phyloP scores from a whole-genome alignment of 2,888 invertebrate genomes.

The Dyspetes luteomarginatus region DNA sequence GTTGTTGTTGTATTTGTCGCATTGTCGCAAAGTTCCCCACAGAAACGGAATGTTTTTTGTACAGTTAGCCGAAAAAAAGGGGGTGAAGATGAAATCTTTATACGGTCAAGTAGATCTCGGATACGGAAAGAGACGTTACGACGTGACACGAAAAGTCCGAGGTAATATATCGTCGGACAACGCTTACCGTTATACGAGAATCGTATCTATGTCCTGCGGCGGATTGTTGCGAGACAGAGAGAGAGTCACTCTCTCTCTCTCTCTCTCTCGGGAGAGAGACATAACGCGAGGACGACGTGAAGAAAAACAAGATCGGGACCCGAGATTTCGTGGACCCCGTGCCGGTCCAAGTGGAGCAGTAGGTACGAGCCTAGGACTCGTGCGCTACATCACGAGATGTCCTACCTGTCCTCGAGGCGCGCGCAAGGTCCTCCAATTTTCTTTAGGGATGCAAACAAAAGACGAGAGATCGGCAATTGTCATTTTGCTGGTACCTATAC shows the following conservation, averaged over 20 bases:
- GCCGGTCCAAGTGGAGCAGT: slow-evolving; percentile 65
- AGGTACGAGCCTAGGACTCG: slow-evolving; percentile 25
- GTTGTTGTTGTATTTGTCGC: not conserved
- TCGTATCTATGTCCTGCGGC: slow-evolving; percentile 60
- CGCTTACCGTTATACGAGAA: slow-evolving; percentile 72
- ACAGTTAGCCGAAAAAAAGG: slow-evolving; percentile 58
- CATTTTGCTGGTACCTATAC: slow-evolving; percentile 37
- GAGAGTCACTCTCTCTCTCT: too few species aligned
- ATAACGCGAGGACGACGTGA: slow-evolving; percentile 36
- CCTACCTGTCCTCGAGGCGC: slow-evolving; percentile 42
- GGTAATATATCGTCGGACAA: slow-evolving; percentile 76
- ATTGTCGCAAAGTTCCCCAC: not conserved
- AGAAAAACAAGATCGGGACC: slow-evolving; percentile 66
- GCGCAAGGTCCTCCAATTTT: slow-evolving; percentile 24
- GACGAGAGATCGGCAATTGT: slow-evolving; percentile 33
- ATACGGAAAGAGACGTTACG: slow-evolving; percentile 76
- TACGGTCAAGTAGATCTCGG: slow-evolving; percentile 66
- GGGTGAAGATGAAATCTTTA: slow-evolving; percentile 63
- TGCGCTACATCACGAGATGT: slow-evolving; percentile 29
- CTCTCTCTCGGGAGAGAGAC: too few species aligned
- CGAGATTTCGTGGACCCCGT: slow-evolving; percentile 64
- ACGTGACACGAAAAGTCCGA: slow-evolving; percentile 64
- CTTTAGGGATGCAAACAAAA: slow-evolving; percentile 37
- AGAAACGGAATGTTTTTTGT: slow-evolving; percentile 19
- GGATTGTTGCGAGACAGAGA: slow-evolving; percentile 48